phyloP scores from a whole-genome alignment of 2,113 vertebrate genomes.

The Lanius ludovicianus region DNA sequence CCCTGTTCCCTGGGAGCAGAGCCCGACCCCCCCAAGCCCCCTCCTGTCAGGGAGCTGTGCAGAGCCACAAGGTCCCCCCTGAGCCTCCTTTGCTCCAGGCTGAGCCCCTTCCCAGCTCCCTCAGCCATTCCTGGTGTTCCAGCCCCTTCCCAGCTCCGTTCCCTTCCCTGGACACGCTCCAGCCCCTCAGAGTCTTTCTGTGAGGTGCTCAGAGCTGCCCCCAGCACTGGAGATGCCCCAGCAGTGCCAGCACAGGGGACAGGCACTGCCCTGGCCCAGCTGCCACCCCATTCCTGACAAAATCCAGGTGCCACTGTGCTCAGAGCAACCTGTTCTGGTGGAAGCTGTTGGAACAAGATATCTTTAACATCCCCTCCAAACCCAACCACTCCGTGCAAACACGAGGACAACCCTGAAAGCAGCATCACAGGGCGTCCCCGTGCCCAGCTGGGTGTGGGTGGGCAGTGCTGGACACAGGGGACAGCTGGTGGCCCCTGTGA shows the following conservation, averaged over 20 bases:
- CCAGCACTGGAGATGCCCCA: not conserved
- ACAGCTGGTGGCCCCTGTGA: not conserved
- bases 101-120: not conserved
- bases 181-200: not conserved
- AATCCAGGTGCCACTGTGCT: not conserved
- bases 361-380: not conserved
- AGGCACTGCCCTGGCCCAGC: not conserved
- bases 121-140: rapidly evolving
- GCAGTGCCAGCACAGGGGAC: not conserved
- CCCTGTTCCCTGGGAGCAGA: not conserved
- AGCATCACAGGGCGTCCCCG: rapidly evolving
- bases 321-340: not conserved
- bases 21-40: rapidly evolving
- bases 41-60: not conserved
- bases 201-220: rapidly evolving
- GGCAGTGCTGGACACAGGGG: not conserved
- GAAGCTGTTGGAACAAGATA: not conserved
- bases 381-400: rapidly evolving
- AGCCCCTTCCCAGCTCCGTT: rapidly evolving
- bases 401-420: rapidly evolving
- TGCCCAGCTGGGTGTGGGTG: rapidly evolving
- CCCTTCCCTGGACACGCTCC: rapidly evolving
- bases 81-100: not conserved
- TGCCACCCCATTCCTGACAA: not conserved
- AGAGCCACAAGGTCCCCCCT: not conserved